Evolutionary conservation across 2,888 invertebrate species (phyloP), one percentile per base, ranked within the genome.

Genomic region (Chrysotoxum bicinctum): DNA sequence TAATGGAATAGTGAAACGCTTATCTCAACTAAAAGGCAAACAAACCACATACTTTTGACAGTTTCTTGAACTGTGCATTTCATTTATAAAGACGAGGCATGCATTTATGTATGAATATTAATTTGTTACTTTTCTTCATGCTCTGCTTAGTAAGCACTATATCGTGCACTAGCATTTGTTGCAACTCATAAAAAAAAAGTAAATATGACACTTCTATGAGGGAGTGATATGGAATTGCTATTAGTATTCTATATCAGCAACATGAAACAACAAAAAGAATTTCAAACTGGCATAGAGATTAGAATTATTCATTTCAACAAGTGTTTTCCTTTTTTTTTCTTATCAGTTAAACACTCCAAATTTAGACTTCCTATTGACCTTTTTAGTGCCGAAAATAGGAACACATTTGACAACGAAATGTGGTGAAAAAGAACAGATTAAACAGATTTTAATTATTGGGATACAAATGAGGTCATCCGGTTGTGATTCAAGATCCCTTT

Each of bases 281-380:
- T 40, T 21, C n/a, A 35, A 50, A 30, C 62, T 68, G 30, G 14
- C 43, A 56, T 40, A 72, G 66, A 73, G 76, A 85, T 72, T 72
- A 81, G 56, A 40, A 37, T 56, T 50, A 7, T 43, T 77, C 48
- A 4, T 54, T 54, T 60, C 56, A 30, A 77, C 48, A 43, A 58
- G 35, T 21, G 9, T 21, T 32, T 7, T 56, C 19, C 3, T 35
- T 30, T 52, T 35, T 45, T 35, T 35, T 62, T 64, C 76, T 85
- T 85, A 85, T 85, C 85, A 85, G 56, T 26, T 68, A 72, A 85
- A n/a, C 19, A 73, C 76, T 77, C 72, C 81, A 76, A 85, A 81
- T 81, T 81, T 81, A 81, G 75, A 77, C 56, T 77, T 45, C 58
- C 54, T 21, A 64, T 58, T 85, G 81, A 85, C 81, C 85, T 81